Evolutionary conservation across 2,888 invertebrate genomes (phyloP), one percentile per base, ranked within the genome.

Genomic region (Rhingia rostrata): DNA sequence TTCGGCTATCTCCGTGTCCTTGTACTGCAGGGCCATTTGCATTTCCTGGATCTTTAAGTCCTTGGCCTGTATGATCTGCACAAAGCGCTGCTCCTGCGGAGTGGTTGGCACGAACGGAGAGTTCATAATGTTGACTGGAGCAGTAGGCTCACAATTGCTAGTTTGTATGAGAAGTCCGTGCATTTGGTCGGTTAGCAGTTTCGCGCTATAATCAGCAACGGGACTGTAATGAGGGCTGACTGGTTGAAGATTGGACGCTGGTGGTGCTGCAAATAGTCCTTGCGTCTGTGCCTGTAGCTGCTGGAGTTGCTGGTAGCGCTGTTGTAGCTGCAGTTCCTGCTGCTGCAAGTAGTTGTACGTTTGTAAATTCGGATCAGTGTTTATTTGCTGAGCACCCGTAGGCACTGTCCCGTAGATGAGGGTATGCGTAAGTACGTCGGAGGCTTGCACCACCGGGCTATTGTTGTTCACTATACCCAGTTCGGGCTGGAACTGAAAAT

Each of bases 1-100:
- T 89, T 97, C 95, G 88, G 94, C 92, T 90, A 97, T 96, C 91
- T 97, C 96, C 88, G 95, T 94, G 87, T 97, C 96, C 81, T 95
- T 94, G 86, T 93, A 93, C 88, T 94, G 94, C 45, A 97, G 92
- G 88, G 95, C 92, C 88, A 93, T 92, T 92, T 96, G 95, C 89
- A 98, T 92, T 88, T 96, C 95, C 87, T 93, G 93, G 87, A 98
- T 97, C 89, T 95, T 93, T 80, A 95, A 94, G 88, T 96, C 95
- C 90, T 94, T 93, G 89, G 93, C 93, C 90, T 93, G 93, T 86
- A 94, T 93, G 81, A 93, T 92, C 89, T 94, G 94, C 70, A 93
- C 91, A 90, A 93, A 90, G 64, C 92, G 93, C 90, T 93, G 93
- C 86, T 94, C 93, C 88, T 93, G 93, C 81, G 93, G 93, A 89